phyloP scores from a whole-genome alignment of 2,888 invertebrate species.

The Cepaea hortensis region DNA sequence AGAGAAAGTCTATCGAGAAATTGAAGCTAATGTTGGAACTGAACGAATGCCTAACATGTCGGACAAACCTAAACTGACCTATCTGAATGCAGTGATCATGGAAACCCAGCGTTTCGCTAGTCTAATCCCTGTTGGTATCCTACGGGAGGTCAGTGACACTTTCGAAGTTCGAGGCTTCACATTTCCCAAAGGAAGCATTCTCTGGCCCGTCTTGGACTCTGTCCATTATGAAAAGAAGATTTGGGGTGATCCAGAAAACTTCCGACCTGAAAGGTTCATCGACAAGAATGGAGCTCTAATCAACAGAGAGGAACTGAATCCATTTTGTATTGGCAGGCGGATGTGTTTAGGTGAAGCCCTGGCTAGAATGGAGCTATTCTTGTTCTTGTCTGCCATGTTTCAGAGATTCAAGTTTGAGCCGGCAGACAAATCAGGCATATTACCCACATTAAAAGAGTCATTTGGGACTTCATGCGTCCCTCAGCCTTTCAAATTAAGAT shows the following conservation, averaged over 20 bases:
- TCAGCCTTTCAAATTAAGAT: conserved; percentile 15
- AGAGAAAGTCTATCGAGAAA: too few relatives aligned
- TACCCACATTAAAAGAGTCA: conserved; percentile 2
- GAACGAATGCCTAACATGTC: too few relatives aligned
- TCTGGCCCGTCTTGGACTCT: conserved; percentile 29
- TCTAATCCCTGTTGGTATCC: conserved; percentile 56
- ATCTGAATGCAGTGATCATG: too few relatives aligned
- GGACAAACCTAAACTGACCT: too few relatives aligned
- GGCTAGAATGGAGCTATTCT: conserved; percentile 30
- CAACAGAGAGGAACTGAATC: conserved; percentile 33
- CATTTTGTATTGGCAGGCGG: background rate
- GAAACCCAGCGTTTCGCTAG: background rate
- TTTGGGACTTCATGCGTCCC: background rate
- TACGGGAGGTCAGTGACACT: conserved; percentile 48
- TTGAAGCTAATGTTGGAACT: too few relatives aligned
- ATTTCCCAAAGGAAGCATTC: conserved; percentile 59
- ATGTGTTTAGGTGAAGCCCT: conserved; percentile 20
- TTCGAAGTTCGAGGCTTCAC: conserved; percentile 56
- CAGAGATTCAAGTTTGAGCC: conserved; percentile 30
- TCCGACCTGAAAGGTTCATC: background rate
- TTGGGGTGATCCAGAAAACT: conserved; percentile 46
- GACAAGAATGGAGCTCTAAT: background rate
- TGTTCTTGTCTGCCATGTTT: conserved; percentile 14
- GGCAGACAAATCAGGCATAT: background rate
- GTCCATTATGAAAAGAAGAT: conserved; percentile 52